Conservation (phyloP, 1,140 invertebrate genomes). For the Anagrus nilaparvatae region DNA sequence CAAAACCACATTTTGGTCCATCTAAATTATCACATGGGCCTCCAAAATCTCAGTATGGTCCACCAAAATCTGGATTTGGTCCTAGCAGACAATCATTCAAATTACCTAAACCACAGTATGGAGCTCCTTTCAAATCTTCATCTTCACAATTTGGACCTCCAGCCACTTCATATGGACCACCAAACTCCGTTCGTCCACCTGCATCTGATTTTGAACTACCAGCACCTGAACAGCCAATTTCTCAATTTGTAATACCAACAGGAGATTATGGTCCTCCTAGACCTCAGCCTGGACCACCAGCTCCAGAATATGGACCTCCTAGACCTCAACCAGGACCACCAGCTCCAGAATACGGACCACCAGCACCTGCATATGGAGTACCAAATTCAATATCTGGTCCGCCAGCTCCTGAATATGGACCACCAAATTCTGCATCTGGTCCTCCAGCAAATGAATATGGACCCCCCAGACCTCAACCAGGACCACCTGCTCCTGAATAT, state of each 20-base stretch:
- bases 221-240: too few relatives aligned
- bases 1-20: constrained; percentile 37
- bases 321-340: constrained; percentile 41
- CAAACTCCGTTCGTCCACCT: constrained; percentile 32
- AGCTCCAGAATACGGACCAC: constrained; percentile 25
- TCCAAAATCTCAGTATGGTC: constrained; percentile 37
- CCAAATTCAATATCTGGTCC: too few relatives aligned
- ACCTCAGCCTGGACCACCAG: constrained; percentile 17
- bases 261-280: too few relatives aligned
- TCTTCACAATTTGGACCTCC: constrained; percentile 35
- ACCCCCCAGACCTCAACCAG: too few relatives aligned
- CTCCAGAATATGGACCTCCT: constrained; percentile 35
- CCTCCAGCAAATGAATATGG: too few relatives aligned
- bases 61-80: constrained; percentile 40
- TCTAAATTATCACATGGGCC: constrained; percentile 35
- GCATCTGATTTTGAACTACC: constrained; percentile 28
- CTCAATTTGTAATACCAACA: too few relatives aligned
- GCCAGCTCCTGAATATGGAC: too few relatives aligned
- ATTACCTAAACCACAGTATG: constrained; percentile 34
- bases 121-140: constrained; percentile 34
- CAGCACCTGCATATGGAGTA: too few relatives aligned
- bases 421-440: too few relatives aligned
- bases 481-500: too few relatives aligned
- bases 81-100: too few relatives aligned
- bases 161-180: constrained; percentile 39